A percentile compares a stretch with the other conserved stretches of the same genome.
Evolutionary conservation across 2,113 vertebrate species (phyloP).

Genomic region (Athene cunicularia): DNA sequence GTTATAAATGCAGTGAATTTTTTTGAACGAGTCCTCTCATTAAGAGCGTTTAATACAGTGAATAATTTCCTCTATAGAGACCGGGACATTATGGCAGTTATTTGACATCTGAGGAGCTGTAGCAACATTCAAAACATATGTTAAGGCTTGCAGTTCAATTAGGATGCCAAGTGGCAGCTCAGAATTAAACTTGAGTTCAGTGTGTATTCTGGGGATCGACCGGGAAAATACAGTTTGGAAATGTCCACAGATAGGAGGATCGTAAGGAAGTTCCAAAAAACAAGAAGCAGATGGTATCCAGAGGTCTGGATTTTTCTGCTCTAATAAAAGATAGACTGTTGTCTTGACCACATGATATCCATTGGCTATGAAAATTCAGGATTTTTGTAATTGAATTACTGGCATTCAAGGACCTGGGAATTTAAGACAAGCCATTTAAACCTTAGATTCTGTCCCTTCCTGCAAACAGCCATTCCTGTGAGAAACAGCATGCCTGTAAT

Average conservation of each 20-base stretch:
- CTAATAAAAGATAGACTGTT: neutral
- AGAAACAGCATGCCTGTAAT: neutral
- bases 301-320: neutral
- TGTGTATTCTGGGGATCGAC: neutral
- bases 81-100: neutral
- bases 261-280: neutral
- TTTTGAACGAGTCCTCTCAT: neutral
- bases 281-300: neutral
- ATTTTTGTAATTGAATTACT: constrained; percentile 18
- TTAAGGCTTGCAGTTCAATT: neutral
- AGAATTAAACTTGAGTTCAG: neutral
- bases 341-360: neutral
- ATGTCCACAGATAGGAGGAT: neutral
- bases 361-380: neutral
- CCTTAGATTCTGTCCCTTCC: neutral
- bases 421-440: neutral
- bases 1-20: neutral
- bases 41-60: neutral
- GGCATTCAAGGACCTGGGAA: neutral
- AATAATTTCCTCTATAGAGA: neutral
- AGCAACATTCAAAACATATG: neutral
- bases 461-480: neutral
- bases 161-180: neutral
- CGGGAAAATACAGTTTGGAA: constrained; percentile 11
- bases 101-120: neutral